Evolutionary conservation across 2,797 vertebrate genomes (phyloP).

Genomic region (Zenarchopterus dispar): DNA sequence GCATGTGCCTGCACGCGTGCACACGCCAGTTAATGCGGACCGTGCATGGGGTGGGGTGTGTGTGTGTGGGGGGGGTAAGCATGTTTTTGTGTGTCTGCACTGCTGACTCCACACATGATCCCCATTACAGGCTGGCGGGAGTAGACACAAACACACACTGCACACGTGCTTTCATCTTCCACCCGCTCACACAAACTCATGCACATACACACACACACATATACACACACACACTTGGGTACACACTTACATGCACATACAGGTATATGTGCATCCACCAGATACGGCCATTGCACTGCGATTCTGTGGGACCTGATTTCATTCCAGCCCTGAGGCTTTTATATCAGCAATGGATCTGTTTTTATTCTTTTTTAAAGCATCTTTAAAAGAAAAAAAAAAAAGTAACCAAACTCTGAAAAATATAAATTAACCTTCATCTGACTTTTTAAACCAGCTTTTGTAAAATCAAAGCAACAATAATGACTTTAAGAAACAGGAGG

Average conservation of each 20-base stretch:
- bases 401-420: conserved; percentile 2
- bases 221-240: neutral
- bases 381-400: conserved; percentile 21
- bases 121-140: conserved; percentile 81
- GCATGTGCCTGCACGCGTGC: conserved; percentile 26
- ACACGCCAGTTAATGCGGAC: conserved; percentile 61
- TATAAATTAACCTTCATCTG: conserved; percentile 35
- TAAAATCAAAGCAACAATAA: conserved; percentile 20
- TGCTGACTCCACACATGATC: conserved; percentile 86
- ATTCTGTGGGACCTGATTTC: conserved; percentile 63
- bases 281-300: conserved; percentile 39
- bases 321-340: conserved; percentile 59
- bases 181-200: conserved; percentile 19
- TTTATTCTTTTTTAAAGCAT: conserved; percentile 32
- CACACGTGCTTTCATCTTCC: conserved; percentile 31
- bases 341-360: conserved; percentile 31
- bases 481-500: conserved; percentile 23
- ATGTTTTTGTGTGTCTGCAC: conserved; percentile 78
- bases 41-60: conserved; percentile 67
- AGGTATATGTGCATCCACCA: conserved; percentile 33
- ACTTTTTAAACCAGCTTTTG: conserved; percentile 50
- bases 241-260: conserved; percentile 22
- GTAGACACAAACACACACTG: conserved; percentile 59
- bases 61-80: conserved; percentile 74
- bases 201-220: conserved; percentile 6